These are phyloP conservation scores for Gymnodraco acuticeps DNA, from an alignment of 2,797 vertebrate genomes.

Conservation along the genomic window DNA sequence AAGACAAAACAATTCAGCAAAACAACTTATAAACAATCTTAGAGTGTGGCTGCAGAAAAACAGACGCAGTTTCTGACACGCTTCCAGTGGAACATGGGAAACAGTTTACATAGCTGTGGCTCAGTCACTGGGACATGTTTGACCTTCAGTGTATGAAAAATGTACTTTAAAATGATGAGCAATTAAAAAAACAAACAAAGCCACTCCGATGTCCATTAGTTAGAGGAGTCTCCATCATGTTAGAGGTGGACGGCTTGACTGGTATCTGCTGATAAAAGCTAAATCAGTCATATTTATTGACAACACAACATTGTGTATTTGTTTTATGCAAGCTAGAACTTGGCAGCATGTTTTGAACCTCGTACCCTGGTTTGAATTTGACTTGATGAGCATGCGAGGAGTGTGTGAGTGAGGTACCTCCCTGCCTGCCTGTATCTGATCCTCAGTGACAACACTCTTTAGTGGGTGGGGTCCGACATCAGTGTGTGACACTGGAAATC, in stretches of 20 bases:
- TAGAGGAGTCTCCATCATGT: too few relatives aligned
- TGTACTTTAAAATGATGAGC: background rate
- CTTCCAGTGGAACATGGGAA: background rate
- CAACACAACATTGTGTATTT: too few relatives aligned
- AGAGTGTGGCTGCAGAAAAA: slow-evolving; percentile 9
- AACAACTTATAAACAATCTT: background rate
- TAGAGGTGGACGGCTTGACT: too few relatives aligned
- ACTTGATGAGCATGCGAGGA: background rate
- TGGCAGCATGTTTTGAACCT: background rate
- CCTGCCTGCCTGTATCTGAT: slow-evolving; percentile 7
- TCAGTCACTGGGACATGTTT: background rate
- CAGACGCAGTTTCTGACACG: background rate
- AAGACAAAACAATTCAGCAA: slow-evolving; percentile 9
- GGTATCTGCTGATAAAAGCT: background rate
- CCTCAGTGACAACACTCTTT: slow-evolving; percentile 36
- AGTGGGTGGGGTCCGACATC: slow-evolving; percentile 46
- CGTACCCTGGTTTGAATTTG: background rate
- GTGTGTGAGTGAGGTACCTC: slow-evolving; percentile 1
- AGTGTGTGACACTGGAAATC: slow-evolving; percentile 60
- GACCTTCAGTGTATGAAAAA: background rate
- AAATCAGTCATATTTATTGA: background rate
- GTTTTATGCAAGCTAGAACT: background rate
- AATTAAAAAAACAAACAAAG: too few relatives aligned
- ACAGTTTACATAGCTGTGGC: background rate
- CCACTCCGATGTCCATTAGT: too few relatives aligned